These are phyloP conservation scores for Conus ventricosus DNA, from an alignment of 1,140 invertebrate genomes.

Conservation along the genomic window DNA sequence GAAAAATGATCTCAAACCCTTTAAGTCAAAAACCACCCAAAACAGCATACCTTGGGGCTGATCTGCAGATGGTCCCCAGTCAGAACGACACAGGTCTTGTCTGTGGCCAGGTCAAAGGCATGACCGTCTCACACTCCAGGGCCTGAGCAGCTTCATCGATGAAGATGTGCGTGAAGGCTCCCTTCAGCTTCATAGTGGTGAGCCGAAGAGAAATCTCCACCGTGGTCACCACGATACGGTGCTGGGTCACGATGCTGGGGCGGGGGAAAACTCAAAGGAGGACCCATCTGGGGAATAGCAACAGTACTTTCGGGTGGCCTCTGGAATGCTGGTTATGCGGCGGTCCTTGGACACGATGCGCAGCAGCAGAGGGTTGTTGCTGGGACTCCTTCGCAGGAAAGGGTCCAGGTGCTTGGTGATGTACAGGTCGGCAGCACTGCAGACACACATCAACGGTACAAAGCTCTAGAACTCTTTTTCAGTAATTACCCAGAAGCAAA, in stretches of 20 bases:
- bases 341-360: conserved; percentile 88
- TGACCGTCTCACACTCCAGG: conserved; percentile 66
- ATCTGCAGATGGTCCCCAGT: conserved; percentile 70
- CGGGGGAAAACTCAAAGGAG: conserved; percentile 82
- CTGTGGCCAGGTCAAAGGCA: conserved; percentile 64
- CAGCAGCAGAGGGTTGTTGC: conserved; percentile 40
- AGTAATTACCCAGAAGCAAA: no score
- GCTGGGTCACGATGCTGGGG: conserved; percentile 82
- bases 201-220: conserved; percentile 81
- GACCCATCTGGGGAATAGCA: conserved; percentile 77
- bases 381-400: conserved; percentile 52
- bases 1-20: no score
- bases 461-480: no score
- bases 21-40: no score
- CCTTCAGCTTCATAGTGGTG: conserved; percentile 50
- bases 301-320: conserved; percentile 84
- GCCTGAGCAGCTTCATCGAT: conserved; percentile 70
- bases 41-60: conserved; percentile 50
- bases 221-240: conserved; percentile 87
- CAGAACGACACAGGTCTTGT: conserved; percentile 68
- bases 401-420: conserved; percentile 85
- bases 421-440: conserved; percentile 79
- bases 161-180: conserved; percentile 69
- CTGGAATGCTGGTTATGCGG: conserved; percentile 84
- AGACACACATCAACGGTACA: conserved; percentile 18